Conservation (phyloP, 2,797 vertebrate species). For the Hafferia zeledoni region DNA sequence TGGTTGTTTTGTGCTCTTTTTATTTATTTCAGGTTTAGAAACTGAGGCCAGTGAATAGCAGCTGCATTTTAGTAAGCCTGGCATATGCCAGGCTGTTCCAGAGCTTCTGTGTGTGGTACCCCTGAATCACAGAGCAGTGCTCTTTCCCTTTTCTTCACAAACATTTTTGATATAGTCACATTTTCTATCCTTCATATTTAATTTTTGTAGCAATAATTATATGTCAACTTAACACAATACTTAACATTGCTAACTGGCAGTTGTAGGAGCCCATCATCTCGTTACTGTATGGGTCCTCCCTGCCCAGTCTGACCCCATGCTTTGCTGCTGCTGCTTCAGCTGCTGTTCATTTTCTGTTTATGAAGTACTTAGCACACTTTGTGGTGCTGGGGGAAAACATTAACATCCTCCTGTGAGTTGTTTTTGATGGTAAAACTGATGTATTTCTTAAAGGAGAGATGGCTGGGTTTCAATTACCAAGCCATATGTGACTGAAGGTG, state of each 20-base stretch:
- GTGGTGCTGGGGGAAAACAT: background rate
- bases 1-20: background rate
- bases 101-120: accelerated
- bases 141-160: background rate
- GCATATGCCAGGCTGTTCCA: background rate
- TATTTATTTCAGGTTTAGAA: background rate
- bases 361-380: background rate
- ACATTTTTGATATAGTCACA: background rate
- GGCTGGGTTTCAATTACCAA: background rate
- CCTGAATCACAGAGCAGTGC: accelerated
- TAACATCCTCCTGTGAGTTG: background rate
- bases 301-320: accelerated
- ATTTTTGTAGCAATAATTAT: background rate
- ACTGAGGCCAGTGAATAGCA: background rate
- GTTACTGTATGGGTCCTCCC: background rate
- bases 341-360: background rate
- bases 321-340: background rate
- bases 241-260: background rate
- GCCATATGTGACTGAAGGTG: accelerated
- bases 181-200: background rate
- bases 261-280: background rate
- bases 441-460: background rate
- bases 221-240: background rate
- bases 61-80: background rate
- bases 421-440: background rate